Percentiles rank a stretch among this genome's conserved stretches.
Conservation (phyloP, 1,140 invertebrate genomes). For the Heliothis virescens region DNA sequence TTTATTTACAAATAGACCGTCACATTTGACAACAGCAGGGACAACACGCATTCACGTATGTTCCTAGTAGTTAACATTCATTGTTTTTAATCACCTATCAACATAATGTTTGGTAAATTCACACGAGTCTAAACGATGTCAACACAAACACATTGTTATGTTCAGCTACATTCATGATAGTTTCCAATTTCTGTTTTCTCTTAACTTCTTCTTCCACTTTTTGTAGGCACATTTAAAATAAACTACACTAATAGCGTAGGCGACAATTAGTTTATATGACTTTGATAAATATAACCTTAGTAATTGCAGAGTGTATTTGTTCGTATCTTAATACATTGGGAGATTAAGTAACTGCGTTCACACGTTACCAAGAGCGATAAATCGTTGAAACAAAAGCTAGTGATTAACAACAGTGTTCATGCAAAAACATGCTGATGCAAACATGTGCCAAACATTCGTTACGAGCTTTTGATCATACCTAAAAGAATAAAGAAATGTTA, state of each 20-base stretch:
- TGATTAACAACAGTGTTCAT: constrained; percentile 35
- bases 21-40: constrained; percentile 68
- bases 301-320: constrained; percentile 2
- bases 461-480: background rate
- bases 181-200: constrained; percentile 54
- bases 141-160: constrained; percentile 59
- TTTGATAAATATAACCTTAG: constrained; percentile 27
- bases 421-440: constrained; percentile 39
- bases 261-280: background rate
- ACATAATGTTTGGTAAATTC: background rate
- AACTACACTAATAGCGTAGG: background rate
- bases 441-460: constrained; percentile 40
- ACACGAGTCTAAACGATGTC: constrained; percentile 33
- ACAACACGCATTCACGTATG: constrained; percentile 75
- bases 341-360: constrained; percentile 33
- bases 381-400: constrained; percentile 38
- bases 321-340: background rate
- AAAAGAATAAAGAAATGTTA: background rate
- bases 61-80: constrained; percentile 47
- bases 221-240: constrained; percentile 27
- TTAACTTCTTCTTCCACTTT: background rate
- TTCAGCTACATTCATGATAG: constrained; percentile 64
- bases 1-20: constrained; percentile 74
- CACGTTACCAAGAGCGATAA: constrained; percentile 35
- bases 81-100: constrained; percentile 23